phyloP scores from a whole-genome alignment of 2,113 vertebrate genomes.

The Hystrix cristata region DNA sequence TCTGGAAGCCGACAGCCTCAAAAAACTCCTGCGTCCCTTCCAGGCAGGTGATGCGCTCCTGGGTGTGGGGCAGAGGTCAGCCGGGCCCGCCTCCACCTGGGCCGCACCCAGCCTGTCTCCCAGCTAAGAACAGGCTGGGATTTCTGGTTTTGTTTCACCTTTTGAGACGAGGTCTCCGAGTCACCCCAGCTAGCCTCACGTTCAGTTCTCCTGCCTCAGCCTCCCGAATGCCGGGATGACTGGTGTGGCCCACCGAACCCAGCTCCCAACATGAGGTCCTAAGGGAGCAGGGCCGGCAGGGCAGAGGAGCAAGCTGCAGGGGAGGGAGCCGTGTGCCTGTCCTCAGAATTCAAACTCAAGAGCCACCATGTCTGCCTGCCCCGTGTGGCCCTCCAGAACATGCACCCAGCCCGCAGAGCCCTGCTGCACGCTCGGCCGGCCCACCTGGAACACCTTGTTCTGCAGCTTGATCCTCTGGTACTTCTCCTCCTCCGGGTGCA shows the following conservation, averaged over 20 bases:
- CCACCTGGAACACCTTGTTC: slow-evolving; percentile 97
- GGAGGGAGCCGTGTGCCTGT: not conserved
- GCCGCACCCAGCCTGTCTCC: not conserved
- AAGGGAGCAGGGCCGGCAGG: not conserved
- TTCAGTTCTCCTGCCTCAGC: not conserved
- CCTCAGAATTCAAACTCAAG: not conserved
- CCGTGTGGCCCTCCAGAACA: not conserved
- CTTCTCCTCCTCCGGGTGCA: slow-evolving; percentile 96
- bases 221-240: not conserved
- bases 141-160: too few relatives aligned
- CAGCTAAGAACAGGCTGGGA: not conserved
- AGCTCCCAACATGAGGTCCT: not conserved
- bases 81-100: rapidly evolving
- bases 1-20: slow-evolving; percentile 94
- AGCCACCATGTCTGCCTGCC: not conserved
- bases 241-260: not conserved
- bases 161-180: too few relatives aligned
- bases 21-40: slow-evolving; percentile 94
- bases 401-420: not conserved
- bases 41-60: slow-evolving; percentile 94
- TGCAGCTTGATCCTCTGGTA: slow-evolving; percentile 96
- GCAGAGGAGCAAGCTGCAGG: not conserved
- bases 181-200: not conserved
- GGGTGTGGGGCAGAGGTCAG: not conserved
- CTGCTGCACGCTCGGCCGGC: not conserved